Conservation (phyloP, 2,113 vertebrate genomes). For the Chamaea fasciata region DNA sequence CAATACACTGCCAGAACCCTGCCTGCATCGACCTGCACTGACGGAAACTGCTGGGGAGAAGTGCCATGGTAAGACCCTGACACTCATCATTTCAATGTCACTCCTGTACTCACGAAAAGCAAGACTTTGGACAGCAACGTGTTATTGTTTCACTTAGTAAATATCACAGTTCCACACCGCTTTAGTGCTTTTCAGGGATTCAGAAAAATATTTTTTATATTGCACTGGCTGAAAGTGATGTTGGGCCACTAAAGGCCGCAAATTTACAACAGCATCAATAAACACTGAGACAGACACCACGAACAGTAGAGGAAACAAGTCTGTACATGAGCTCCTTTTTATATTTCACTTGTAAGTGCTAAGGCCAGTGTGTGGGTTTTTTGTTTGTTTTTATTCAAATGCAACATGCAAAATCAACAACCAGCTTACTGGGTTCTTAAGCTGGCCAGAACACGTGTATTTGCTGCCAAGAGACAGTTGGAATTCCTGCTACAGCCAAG, state of each 20-base stretch:
- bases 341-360: neutral
- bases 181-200: neutral
- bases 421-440: neutral
- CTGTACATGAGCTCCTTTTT: neutral
- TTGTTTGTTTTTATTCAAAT: neutral
- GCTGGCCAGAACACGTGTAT: neutral
- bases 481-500: neutral
- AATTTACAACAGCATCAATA: neutral
- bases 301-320: neutral
- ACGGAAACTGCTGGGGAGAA: neutral
- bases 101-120: neutral
- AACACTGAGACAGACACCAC: neutral
- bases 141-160: neutral
- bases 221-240: neutral
- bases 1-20: neutral
- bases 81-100: neutral
- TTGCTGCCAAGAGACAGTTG: neutral
- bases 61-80: neutral
- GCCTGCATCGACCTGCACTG: rapidly evolving
- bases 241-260: neutral
- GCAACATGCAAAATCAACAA: neutral
- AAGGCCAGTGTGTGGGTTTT: rapidly evolving
- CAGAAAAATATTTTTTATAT: neutral
- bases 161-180: neutral
- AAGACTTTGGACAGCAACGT: neutral